Conservation (phyloP, 1,140 invertebrate genomes). For the Hyles euphorbiae region DNA sequence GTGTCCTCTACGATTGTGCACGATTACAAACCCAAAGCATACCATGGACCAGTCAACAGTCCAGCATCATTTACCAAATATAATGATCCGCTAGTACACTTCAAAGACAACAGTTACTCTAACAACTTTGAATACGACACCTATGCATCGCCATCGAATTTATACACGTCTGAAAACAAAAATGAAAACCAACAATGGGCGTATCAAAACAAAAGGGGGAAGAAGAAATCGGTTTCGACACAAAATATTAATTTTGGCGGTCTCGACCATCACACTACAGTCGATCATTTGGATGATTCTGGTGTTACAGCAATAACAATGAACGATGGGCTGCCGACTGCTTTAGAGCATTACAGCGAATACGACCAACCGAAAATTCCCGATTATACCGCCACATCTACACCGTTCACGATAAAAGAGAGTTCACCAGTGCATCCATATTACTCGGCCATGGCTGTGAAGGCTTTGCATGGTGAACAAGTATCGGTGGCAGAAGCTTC, state of each 20-base stretch:
- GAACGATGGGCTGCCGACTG: conserved; percentile 37
- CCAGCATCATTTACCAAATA: conserved; percentile 34
- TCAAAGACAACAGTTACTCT: conserved; percentile 43
- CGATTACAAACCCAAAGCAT: conserved; percentile 53
- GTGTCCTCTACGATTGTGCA: conserved; percentile 57
- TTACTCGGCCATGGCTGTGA: conserved; percentile 49
- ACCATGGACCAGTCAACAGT: conserved; percentile 19
- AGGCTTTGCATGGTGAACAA: conserved; percentile 43
- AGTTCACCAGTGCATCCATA: conserved; percentile 49
- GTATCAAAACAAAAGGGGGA: conserved; percentile 36
- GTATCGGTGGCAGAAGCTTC: conserved; percentile 50
- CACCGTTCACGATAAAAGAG: conserved; percentile 43
- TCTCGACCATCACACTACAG: conserved; percentile 53
- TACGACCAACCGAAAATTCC: conserved; percentile 37
- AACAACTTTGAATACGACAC: conserved; percentile 59
- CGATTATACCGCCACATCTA: conserved; percentile 24
- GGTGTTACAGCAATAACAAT: conserved; percentile 27
- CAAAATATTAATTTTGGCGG: conserved; percentile 69
- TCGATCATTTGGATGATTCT: conserved; percentile 53
- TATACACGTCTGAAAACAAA: conserved; percentile 47
- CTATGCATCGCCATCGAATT: conserved; percentile 50
- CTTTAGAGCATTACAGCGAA: conserved; percentile 41
- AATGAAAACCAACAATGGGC: conserved; percentile 30
- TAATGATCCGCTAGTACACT: conserved; percentile 45
- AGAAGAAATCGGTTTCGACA: conserved; percentile 65